Evolutionary conservation across 2,797 vertebrate genomes (phyloP).

Genomic region (Sebastes kiyomatsui): DNA sequence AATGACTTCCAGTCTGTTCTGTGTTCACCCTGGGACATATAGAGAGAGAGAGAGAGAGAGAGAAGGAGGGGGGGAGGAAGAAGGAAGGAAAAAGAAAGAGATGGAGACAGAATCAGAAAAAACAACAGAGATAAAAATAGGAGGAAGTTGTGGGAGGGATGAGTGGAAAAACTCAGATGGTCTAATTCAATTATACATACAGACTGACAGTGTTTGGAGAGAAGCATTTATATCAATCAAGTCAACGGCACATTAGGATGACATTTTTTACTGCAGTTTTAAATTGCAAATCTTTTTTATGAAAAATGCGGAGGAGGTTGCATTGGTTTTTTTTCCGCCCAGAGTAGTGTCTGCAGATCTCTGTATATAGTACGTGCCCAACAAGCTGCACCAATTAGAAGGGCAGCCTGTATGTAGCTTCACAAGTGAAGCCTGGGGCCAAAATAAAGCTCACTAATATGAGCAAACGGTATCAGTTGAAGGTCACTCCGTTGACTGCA

Average conservation of each 20-base stretch:
- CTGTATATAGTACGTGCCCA: background rate
- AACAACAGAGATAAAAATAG: background rate
- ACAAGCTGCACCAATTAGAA: background rate
- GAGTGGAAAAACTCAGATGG: background rate
- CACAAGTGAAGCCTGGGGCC: background rate
- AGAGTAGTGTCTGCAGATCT: background rate
- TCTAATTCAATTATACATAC: background rate
- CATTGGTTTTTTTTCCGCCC: background rate
- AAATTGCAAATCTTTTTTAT: background rate
- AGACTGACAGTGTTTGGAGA: background rate
- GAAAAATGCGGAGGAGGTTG: background rate
- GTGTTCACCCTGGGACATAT: conserved; percentile 17
- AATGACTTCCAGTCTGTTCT: conserved; percentile 65
- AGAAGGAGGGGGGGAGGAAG: background rate
- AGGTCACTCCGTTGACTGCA: background rate
- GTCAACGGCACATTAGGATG: background rate
- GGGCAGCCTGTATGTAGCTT: background rate
- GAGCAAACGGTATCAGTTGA: background rate
- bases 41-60: background rate
- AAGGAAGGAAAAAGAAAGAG: background rate
- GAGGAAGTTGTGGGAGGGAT: background rate
- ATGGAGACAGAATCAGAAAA: background rate
- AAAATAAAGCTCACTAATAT: background rate
- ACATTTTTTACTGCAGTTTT: background rate
- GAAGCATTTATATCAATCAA: background rate